Evolutionary conservation across 2,113 vertebrate species (phyloP).

Genomic region (Pampusana beccarii): DNA sequence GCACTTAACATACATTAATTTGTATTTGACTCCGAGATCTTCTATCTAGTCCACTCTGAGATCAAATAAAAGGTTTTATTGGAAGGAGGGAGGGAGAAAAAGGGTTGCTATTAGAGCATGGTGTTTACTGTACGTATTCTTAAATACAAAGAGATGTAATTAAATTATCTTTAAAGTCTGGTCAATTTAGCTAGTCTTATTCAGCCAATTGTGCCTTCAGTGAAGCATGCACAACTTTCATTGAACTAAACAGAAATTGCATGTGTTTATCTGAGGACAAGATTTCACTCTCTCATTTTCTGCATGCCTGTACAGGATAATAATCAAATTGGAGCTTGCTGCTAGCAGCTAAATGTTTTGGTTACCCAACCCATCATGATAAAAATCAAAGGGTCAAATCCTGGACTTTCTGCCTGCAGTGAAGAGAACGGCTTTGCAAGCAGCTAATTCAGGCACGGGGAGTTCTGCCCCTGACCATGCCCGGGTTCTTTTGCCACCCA

Average conservation of each 20-base stretch:
- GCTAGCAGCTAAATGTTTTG: constrained; percentile 48
- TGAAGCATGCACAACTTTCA: constrained; percentile 46
- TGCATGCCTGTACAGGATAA: constrained; percentile 61
- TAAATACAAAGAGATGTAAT: constrained; percentile 58
- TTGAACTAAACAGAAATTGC: constrained; percentile 48
- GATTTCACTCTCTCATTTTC: constrained; percentile 51
- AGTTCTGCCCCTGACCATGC: neutral
- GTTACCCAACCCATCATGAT: neutral
- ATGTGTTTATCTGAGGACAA: constrained; percentile 46
- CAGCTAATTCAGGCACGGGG: neutral
- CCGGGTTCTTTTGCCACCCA: neutral
- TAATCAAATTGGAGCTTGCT: constrained; percentile 24
- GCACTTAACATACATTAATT: constrained; percentile 49
- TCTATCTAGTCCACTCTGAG: constrained; percentile 57
- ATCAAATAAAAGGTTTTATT: constrained; percentile 72
- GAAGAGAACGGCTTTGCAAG: neutral
- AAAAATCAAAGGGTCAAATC: constrained; percentile 19
- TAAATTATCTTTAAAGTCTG: constrained; percentile 65
- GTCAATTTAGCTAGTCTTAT: constrained; percentile 43
- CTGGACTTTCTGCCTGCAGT: neutral
- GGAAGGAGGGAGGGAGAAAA: constrained; percentile 60
- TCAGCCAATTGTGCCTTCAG: constrained; percentile 57
- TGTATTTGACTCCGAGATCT: constrained; percentile 60
- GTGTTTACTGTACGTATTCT: constrained; percentile 42
- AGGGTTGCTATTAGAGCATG: constrained; percentile 59